Base-by-base conservation (phyloP, 2,888 invertebrate species). In the Acanthococcus lagerstroemiae region DNA sequence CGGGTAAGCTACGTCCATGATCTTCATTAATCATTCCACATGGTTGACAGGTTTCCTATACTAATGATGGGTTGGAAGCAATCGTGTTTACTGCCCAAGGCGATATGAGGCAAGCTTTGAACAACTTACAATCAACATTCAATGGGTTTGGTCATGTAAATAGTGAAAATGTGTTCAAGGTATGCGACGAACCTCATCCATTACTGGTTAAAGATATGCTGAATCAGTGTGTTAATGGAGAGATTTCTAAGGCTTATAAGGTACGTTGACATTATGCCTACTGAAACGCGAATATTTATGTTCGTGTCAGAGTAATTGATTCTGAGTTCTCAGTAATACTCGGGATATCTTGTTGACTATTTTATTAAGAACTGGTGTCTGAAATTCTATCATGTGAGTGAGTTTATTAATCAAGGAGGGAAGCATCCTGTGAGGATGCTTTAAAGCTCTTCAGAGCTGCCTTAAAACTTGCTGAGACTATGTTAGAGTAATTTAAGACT, bases 141-240 rank as follows among this genome's bases (percentile, higher is more conserved):
- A 93, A 95, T 75, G 94, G 93, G 7, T 96, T 94, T 78, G 88
- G 86, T 1, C 85, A 87, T 73, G 88, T 99, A n/a, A 90, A 86
- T 70, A 85, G 90, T 57, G 88, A 89, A 71, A 92, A 95, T 79
- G 99, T 99, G 21, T 97, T 96, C 76, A 95, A 95, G 82, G 95
- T 97, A 9, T 99, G 99, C 76, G 99, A 99, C 77, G 97, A 99
- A 77, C 99, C 99, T 0, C 97, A 97, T 79, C 99, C 99, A 0
- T 81, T 95, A 75, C 78, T 95, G 2, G 86, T 99, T 56, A 88
- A 90, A 76, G 85, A 87, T 73, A 95, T 97, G 95, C 78, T 99
- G 55, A 84, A 87, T 69, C 82, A 84, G 71, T 97, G 97, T 77
- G 78, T 83, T 0, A 79, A 83, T 63, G 87, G 87, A 48, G 87